Base-by-base conservation (phyloP, 2,113 vertebrate genomes). In the Dasyprocta punctata region DNA sequence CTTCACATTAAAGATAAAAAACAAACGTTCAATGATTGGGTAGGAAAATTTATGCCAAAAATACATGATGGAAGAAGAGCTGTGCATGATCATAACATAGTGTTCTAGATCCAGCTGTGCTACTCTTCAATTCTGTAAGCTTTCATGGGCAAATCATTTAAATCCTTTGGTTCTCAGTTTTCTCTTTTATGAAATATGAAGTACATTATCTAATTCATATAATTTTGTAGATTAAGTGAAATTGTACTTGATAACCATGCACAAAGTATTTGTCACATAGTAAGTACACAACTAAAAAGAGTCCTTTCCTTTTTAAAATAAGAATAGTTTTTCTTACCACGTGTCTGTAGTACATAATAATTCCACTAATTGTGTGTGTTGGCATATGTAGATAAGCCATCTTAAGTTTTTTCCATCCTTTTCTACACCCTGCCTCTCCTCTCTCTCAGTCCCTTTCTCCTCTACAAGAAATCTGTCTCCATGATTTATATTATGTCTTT, bases 1-100 rank as follows among this genome's bases (percentile, higher is more conserved):
- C 24, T 94, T 84, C 33, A 41, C 20, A 47, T n/a, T 92, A 90
- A 67, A 88, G 44, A 67, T 86, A 86, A 86, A 86, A 26, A 83
- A 69, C 2, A 3, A 80, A 77, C 5, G 5, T 56, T 26, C 20
- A 92, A 41, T 71, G 28, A 3, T 33, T 94, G 24, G 14, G 3
- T 86, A 47, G 3, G 3, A 95, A 93, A 71, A 3, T 10, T 91
- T 73, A 92, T 11, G 11, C 1, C 12, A 85, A 90, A 75, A 38
- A 5, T 2, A 7, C 41, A 78, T 8, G 83, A 41, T 44, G 8
- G n/a, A 94, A 86, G 38, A 88, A 86, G 22, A 3, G 78, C 49
- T 1, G 6, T 60, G 1, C 75, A 30, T 93, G 65, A 86, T 12
- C 10, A 90, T 5, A 52, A 4, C 41, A 61, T 19, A 67, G 12